Evolutionary conservation across 1,140 invertebrate species (phyloP), one percentile per base, ranked within the genome.

Genomic region (Chelonus insularis): DNA sequence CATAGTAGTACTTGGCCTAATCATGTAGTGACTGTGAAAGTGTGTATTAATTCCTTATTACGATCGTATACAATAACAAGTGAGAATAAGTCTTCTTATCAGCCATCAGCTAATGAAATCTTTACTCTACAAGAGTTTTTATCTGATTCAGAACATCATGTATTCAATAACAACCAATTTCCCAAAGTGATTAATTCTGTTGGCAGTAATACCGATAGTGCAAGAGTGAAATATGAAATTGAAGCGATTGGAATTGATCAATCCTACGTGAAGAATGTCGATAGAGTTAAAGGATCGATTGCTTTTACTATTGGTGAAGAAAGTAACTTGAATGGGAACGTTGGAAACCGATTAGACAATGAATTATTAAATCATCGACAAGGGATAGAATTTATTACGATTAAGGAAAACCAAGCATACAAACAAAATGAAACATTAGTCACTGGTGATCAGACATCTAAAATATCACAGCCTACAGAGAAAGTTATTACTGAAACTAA

Each of bases 1-100:
- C 72, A 75, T 50, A 75, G 72, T 58, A 72, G 54, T 51, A 74
- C 72, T 5, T 74, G 73, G 73, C 73, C 73, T 29, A 65, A 70
- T 36, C 63, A 70, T 41, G 57, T 64, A 4, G 54, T 67, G 21
- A 69, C 72, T 12, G 70, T 75, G 29, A 72, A 70, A 63, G 65
- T 75, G 54, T 67, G 71, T 23, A 58, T 75, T 7, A 68, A 75
- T 63, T 69, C 72, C 2, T 36, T 70, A 29, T 72, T 72, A 34
- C 66, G 73, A 29, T 70, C 72, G 16, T 75, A 73, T 34, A 72
- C 71, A 8, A 74, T 76, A 41, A 69, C 71, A 20, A 32, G 58
- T 12, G 50, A 59, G 18, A 20, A 4, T 5, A 12, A 23, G 6
- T 32, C n/a, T 25, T 18, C 11, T 25, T 60, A 34, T n/a, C 14